phyloP scores from a whole-genome alignment of 2,888 invertebrate species.

The Lysandra bellargus region DNA sequence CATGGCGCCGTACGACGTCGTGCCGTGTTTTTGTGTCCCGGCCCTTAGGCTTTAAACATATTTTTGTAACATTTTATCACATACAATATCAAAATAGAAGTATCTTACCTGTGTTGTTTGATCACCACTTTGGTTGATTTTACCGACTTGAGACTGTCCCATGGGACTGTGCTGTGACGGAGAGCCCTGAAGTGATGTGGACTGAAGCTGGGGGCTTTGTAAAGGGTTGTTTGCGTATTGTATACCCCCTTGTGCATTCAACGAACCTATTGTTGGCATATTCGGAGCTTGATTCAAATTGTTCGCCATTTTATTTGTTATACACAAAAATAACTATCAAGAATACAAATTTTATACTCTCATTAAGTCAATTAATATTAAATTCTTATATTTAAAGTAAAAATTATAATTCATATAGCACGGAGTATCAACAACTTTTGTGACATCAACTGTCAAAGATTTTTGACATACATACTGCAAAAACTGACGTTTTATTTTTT shows the following conservation, averaged over 20 bases:
- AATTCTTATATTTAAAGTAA: background rate
- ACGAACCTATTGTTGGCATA: slow-evolving; percentile 64
- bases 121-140: slow-evolving; percentile 56
- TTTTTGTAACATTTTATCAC: background rate
- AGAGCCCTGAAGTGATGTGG: slow-evolving; percentile 63
- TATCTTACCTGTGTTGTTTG: slow-evolving; percentile 58
- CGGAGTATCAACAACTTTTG: background rate
- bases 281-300: slow-evolving; percentile 57
- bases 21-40: no score
- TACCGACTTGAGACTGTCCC: slow-evolving; percentile 62
- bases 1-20: no score
- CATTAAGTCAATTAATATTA: background rate
- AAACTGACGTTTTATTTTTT: no score
- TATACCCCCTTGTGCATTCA: slow-evolving; percentile 59
- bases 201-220: slow-evolving; percentile 68
- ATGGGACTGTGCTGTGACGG: slow-evolving; percentile 76
- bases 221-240: slow-evolving; percentile 69
- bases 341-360: background rate
- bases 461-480: no score
- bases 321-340: background rate
- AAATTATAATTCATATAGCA: background rate
- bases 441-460: no score
- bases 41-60: no score
- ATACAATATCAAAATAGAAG: background rate
- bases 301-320: slow-evolving; percentile 49